Evolutionary conservation across 2,888 invertebrate genomes (phyloP).

Genomic region (Cerastis rubricosa): DNA sequence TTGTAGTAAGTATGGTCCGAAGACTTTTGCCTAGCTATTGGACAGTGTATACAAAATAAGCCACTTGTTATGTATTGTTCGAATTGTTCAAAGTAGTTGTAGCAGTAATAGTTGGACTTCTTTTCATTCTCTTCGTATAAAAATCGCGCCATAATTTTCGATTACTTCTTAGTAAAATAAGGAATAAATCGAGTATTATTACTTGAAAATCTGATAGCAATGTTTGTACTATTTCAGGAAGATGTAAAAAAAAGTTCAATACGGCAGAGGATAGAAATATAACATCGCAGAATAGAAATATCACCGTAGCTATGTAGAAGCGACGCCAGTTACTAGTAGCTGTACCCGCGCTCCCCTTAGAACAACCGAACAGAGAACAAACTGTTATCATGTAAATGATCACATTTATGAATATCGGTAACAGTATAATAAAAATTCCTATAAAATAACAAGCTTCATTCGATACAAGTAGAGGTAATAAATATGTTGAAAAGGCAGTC

Average conservation of each 20-base stretch:
- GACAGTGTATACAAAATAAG: background rate
- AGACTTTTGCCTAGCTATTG: background rate
- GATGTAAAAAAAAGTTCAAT: background rate
- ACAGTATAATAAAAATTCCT: background rate
- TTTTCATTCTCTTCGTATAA: constrained; percentile 25
- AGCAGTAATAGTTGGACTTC: background rate
- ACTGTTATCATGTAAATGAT: constrained; percentile 14
- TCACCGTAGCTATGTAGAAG: constrained; percentile 24
- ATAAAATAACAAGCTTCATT: background rate
- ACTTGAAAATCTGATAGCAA: constrained; percentile 6
- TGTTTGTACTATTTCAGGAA: background rate
- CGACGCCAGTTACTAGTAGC: constrained; percentile 13
- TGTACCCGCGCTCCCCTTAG: background rate
- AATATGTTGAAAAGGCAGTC: background rate
- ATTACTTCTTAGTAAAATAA: constrained; percentile 13
- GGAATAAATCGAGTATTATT: constrained; percentile 6
- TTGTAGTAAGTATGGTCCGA: background rate
- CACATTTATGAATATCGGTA: constrained; percentile 19
- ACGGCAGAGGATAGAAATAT: background rate
- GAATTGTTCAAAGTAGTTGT: background rate
- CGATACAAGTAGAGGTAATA: background rate
- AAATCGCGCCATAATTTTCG: constrained; percentile 7
- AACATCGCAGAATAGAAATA: constrained; percentile 17
- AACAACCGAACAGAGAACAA: constrained; percentile 2
- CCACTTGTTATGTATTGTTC: background rate